Conservation (phyloP, 2,888 invertebrate species). For the Pecten maximus region DNA sequence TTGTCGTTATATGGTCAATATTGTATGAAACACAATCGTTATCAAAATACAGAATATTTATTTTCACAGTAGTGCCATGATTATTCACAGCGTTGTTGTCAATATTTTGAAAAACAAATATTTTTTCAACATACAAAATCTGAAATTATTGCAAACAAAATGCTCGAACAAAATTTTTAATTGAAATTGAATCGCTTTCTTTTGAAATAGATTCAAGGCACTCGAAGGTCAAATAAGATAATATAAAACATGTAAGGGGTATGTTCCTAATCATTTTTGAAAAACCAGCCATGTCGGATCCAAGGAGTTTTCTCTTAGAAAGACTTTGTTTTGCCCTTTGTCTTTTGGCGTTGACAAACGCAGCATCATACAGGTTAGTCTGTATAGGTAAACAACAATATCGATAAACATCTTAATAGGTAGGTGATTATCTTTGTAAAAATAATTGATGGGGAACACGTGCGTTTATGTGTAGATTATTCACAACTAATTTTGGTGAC, state of each 20-base stretch:
- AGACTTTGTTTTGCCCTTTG: background rate
- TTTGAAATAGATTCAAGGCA: background rate
- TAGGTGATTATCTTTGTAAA: too few species aligned
- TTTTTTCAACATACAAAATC: background rate
- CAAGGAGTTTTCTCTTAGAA: background rate
- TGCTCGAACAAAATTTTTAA: background rate
- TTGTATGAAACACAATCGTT: background rate
- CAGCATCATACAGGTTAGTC: background rate
- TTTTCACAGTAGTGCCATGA: background rate
- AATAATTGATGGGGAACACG: too few species aligned
- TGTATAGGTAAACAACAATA: background rate
- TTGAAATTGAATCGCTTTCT: background rate
- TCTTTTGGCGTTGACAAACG: background rate
- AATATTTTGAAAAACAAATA: constrained; percentile 25
- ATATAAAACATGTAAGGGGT: background rate
- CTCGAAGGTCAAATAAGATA: background rate
- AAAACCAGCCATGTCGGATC: background rate
- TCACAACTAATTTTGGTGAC: too few species aligned
- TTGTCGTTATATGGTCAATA: background rate
- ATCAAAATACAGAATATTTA: background rate
- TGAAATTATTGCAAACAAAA: background rate
- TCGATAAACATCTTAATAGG: too few species aligned
- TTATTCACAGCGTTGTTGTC: background rate
- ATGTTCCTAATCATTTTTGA: background rate
- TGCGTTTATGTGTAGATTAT: too few species aligned